These are phyloP conservation scores for Oeneis ivallda DNA, from an alignment of 2,888 invertebrate species.

Conservation along the genomic window DNA sequence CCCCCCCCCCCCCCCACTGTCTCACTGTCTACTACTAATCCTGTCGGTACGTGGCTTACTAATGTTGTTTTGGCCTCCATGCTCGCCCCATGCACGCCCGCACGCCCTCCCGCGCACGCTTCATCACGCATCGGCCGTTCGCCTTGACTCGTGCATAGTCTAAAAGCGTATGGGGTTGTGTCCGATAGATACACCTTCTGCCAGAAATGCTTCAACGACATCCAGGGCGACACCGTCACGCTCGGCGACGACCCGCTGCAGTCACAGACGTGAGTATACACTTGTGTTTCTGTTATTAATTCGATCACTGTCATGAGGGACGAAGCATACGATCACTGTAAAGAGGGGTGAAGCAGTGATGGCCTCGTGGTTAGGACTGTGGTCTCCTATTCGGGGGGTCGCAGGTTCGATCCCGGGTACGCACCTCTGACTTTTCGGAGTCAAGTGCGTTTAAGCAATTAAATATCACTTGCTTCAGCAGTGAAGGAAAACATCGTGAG, in stretches of 20 bases:
- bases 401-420: too few relatives aligned
- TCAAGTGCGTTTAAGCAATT: too few relatives aligned
- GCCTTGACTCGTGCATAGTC: constrained; percentile 71
- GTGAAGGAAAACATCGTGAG: too few relatives aligned
- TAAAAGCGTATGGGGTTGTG: constrained; percentile 90
- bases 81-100: constrained; percentile 76
- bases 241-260: constrained; percentile 98
- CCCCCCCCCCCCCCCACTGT: constrained; percentile 13
- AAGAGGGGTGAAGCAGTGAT: too few relatives aligned
- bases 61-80: constrained; percentile 75
- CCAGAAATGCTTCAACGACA: constrained; percentile 99
- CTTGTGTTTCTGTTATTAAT: not conserved
- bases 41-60: constrained; percentile 75
- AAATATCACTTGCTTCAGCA: too few relatives aligned
- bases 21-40: constrained; percentile 55
- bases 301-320: too few relatives aligned
- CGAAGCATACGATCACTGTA: too few relatives aligned
- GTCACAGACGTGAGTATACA: constrained; percentile 92
- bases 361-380: too few relatives aligned
- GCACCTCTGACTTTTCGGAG: too few relatives aligned
- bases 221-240: constrained; percentile 98
- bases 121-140: constrained; percentile 65
- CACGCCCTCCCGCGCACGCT: constrained; percentile 61
- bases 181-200: constrained; percentile 99
- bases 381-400: too few relatives aligned